These are phyloP conservation scores for Dolichallabes microphthalmus DNA, from an alignment of 2,113 vertebrate species.

Conservation along the genomic window DNA sequence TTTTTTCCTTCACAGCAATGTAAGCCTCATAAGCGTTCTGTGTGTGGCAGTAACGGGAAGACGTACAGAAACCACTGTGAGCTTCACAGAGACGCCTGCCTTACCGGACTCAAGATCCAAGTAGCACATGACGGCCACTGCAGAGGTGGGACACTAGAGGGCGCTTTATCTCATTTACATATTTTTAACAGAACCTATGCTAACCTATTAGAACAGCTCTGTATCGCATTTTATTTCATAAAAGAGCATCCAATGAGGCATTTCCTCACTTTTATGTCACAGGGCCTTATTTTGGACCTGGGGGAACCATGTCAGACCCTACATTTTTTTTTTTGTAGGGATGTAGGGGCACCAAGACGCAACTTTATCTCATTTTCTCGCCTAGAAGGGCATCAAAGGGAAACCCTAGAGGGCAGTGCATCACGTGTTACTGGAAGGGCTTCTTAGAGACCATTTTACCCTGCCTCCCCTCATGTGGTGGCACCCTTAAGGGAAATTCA, in stretches of 20 bases:
- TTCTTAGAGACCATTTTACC: background rate
- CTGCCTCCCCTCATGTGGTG: background rate
- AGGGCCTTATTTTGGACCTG: background rate
- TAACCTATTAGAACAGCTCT: too few species aligned
- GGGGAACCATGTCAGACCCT: background rate
- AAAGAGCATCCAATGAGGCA: background rate
- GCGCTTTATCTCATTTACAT: background rate
- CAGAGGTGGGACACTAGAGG: conserved; percentile 76
- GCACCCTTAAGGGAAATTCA: too few species aligned
- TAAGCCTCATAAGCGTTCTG: conserved; percentile 95
- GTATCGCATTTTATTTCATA: background rate
- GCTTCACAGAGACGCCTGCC: conserved; percentile 94
- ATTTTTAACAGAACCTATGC: background rate
- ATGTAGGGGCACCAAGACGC: background rate
- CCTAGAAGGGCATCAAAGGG: background rate
- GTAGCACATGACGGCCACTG: conserved; percentile 94
- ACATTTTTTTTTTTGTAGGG: background rate
- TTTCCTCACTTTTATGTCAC: background rate
- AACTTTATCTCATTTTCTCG: background rate
- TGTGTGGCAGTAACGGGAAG: conserved; percentile 94
- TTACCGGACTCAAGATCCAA: conserved; percentile 96
- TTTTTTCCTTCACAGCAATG: conserved; percentile 77
- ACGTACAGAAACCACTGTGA: conserved; percentile 98
- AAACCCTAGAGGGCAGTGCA: too few species aligned
- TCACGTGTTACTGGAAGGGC: background rate